Evolutionary conservation across 2,797 vertebrate genomes (phyloP), one percentile per base, ranked within the genome.

Genomic region (Acanthurus lineatus): DNA sequence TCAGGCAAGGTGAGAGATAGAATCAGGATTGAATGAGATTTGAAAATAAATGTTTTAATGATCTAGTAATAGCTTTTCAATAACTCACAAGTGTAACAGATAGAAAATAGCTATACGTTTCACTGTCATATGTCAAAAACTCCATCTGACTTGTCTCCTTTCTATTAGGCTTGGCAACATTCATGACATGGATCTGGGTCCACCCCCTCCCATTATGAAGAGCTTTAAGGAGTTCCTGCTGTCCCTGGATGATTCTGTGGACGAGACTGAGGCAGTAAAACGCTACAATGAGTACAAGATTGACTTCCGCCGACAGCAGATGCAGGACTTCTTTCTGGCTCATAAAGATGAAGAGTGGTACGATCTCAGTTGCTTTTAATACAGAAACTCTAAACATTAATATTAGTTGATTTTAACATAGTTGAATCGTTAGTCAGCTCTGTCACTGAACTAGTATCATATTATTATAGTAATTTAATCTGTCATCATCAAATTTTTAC

Each of bases 261-360:
- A 98, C 0, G 97, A 98, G 93, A 98, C 97, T 0, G 97, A 98
- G 89, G 97, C 97, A 0, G 97, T 99, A 0, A 97, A 97, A 73
- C 97, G 97, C 49, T 99, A 98, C 86, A 98, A 98, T 20, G 97
- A 98, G 77, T 98, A 99, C 86, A 99, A 99, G 91, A 91, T 97
- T 1, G 97, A 99, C 79, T 99, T 97, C 87, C 95, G 97, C 1
- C 95, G 97, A 4, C 97, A 99, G 88, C 97, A 99, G 95, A 98
- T 98, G 96, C 97, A 98, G 89, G 97, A 98, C 22, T 99, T 98
- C 94, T 99, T 98, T 93, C 90, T 98, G 90, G 95, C 97, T 3
- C 97, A 99, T 87, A 99, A 98, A 93, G 97, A 98, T 5, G 97
- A 99, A 93, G 97, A 99, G 96, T 98, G 97, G 97, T 99, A 96